Evolutionary conservation across 2,888 invertebrate species (phyloP).

Genomic region (Ariolimax columbianus): DNA sequence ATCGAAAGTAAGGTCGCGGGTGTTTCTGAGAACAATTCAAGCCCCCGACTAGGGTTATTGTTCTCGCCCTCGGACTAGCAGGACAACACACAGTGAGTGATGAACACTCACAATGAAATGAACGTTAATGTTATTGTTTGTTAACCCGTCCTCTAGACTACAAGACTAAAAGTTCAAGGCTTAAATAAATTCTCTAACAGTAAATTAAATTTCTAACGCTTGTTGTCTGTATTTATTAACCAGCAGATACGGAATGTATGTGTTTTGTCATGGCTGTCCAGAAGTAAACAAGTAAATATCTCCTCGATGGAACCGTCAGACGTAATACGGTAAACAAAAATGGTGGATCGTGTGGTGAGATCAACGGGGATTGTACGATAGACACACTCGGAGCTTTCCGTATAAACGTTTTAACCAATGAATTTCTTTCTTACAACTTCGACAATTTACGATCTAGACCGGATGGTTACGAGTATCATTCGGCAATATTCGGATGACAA

Average conservation of each 20-base stretch:
- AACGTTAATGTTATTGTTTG: neutral
- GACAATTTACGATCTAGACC: neutral
- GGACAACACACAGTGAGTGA: constrained; percentile 1
- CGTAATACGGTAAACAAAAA: constrained; percentile 45
- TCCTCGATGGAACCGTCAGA: neutral
- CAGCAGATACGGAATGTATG: neutral
- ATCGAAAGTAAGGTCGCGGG: too few relatives aligned
- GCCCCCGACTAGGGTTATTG: neutral
- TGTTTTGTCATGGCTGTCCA: neutral
- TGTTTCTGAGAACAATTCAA: neutral
- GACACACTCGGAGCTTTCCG: constrained; percentile 14
- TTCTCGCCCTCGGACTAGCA: constrained; percentile 18
- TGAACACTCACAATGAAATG: too few relatives aligned
- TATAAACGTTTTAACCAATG: constrained; percentile 7
- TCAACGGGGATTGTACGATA: constrained; percentile 45
- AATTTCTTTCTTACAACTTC: neutral
- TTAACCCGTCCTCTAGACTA: neutral
- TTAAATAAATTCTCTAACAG: neutral
- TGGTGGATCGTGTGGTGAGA: constrained; percentile 49
- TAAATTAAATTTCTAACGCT: neutral
- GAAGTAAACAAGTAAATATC: neutral
- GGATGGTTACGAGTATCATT: neutral
- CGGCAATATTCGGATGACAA: neutral
- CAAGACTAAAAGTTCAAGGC: neutral
- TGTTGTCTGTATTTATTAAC: neutral